Percentiles rank a stretch among this genome's conserved stretches.
Evolutionary conservation across 2,113 vertebrate species (phyloP).

Genomic region (Pedionomus torquatus): DNA sequence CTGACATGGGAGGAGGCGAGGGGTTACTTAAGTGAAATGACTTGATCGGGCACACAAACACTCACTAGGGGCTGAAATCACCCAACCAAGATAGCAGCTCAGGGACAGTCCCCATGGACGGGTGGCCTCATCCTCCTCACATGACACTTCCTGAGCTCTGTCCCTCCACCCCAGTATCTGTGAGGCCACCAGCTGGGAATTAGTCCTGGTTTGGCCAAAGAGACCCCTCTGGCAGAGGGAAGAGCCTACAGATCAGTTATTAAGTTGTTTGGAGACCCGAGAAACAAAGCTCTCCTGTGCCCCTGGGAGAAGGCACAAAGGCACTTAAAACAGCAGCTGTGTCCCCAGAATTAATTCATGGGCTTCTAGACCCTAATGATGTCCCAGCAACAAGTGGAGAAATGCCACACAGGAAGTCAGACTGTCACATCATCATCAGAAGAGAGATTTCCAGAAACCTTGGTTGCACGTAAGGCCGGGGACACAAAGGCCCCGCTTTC

Average conservation of each 20-base stretch:
- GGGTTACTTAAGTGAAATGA: constrained; percentile 12
- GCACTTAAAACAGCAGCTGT: not conserved
- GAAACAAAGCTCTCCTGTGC: not conserved
- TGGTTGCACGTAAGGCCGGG: not conserved
- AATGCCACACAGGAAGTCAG: not conserved
- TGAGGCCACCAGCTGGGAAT: not conserved
- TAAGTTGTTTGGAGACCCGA: not conserved
- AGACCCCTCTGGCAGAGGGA: not conserved
- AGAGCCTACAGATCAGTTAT: not conserved
- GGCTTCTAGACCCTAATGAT: not conserved
- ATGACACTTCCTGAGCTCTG: not conserved
- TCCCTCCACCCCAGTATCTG: not conserved
- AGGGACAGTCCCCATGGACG: not conserved
- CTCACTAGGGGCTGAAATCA: not conserved
- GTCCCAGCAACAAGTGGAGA: not conserved
- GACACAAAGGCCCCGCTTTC: not conserved
- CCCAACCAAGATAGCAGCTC: not conserved
- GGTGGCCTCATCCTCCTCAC: not conserved
- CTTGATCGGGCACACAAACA: not conserved
- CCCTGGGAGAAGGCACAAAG: not conserved
- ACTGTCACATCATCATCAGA: not conserved
- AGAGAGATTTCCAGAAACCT: not conserved
- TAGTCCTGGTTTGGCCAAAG: not conserved
- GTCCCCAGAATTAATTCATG: not conserved
- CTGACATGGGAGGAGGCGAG: not conserved